Percentiles rank a stretch among this genome's conserved stretches.
phyloP scores from a whole-genome alignment of 2,888 invertebrate species.

The Eupithecia tripunctaria region DNA sequence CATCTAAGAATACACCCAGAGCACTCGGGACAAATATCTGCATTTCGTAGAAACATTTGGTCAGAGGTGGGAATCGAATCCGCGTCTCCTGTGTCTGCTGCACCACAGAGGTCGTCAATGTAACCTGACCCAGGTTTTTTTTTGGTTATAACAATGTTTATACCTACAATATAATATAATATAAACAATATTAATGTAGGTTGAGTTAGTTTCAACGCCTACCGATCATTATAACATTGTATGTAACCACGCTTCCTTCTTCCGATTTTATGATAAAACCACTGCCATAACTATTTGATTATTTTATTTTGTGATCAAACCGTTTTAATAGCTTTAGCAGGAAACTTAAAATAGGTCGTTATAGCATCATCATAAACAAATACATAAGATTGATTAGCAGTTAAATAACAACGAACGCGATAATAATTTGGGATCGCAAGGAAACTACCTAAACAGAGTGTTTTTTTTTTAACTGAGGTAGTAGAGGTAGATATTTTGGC shows the following conservation, averaged over 20 bases:
- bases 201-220: background rate
- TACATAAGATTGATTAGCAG: slow-evolving; percentile 20
- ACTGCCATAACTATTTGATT: background rate
- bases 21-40: too few species aligned
- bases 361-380: slow-evolving; percentile 29
- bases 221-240: background rate
- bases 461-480: too few species aligned
- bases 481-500: too few species aligned
- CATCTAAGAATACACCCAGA: too few species aligned
- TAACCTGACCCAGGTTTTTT: background rate
- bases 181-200: background rate
- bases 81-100: background rate
- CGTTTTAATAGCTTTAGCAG: background rate
- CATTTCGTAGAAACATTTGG: too few species aligned
- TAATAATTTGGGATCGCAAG: background rate
- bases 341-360: slow-evolving; percentile 3
- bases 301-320: background rate
- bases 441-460: too few species aligned
- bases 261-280: slow-evolving; percentile 3
- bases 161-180: too few species aligned
- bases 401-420: slow-evolving; percentile 24
- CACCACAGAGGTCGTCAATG: background rate
- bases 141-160: too few species aligned
- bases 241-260: background rate
- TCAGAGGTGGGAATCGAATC: background rate